phyloP scores from a whole-genome alignment of 1,140 invertebrate genomes.

The Trinorchestia longiramus region DNA sequence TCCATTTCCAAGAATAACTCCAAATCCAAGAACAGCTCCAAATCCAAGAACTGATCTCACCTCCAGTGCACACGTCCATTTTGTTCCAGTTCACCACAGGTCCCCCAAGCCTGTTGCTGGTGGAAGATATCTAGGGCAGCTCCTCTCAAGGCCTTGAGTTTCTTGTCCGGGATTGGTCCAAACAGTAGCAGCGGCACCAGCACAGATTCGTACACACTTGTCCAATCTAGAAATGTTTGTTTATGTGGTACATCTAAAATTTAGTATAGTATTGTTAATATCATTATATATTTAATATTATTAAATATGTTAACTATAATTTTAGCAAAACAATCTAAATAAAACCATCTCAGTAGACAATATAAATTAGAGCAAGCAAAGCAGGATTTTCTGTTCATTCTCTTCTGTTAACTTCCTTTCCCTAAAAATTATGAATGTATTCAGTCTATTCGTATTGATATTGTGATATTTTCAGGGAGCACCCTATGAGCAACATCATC shows the following conservation, averaged over 20 bases:
- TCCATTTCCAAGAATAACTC: neutral
- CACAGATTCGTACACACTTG: neutral
- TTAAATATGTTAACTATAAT: no score
- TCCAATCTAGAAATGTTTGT: neutral
- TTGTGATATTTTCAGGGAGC: no score
- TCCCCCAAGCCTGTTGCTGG: neutral
- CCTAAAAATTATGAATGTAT: no score
- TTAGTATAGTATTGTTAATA: no score
- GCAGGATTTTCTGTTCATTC: no score
- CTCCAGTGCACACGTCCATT: neutral
- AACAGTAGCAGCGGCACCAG: slow-evolving; percentile 21
- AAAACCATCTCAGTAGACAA: no score
- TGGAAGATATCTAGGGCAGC: neutral
- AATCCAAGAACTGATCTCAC: neutral
- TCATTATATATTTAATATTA: no score
- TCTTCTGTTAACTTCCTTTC: no score
- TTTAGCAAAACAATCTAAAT: no score
- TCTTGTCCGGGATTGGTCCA: slow-evolving; percentile 32
- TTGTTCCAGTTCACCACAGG: neutral
- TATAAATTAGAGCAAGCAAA: no score
- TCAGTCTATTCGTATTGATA: no score
- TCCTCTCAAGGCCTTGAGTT: neutral
- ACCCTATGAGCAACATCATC: neutral
- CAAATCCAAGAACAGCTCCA: neutral
- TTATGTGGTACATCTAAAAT: neutral